Evolutionary conservation across 2,888 invertebrate genomes (phyloP), one percentile per base, ranked within the genome.

Genomic region (Napeogenes inachia): DNA sequence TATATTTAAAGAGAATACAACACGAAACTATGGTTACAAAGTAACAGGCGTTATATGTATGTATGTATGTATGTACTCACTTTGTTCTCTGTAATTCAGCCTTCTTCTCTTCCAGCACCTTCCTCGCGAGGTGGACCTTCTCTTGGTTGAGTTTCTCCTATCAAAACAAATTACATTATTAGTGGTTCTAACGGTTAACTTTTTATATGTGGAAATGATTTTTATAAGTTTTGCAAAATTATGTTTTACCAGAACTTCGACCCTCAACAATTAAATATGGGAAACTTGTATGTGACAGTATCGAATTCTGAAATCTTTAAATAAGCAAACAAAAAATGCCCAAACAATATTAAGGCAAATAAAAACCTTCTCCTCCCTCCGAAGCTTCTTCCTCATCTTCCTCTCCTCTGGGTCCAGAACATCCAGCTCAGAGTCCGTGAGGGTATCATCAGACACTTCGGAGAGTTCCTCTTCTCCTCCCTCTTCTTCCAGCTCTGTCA

Each of bases 61-160:
- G 21, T 21, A 21, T 21, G 21, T 21, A 42, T 45, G 3, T 13
- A 65, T 65, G 54, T 62, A 78, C 90, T 80, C 74, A 94, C 93
- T 94, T 94, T 33, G 96, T 95, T 66, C 93, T 92, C 69, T 94
- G 94, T 30, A 97, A 85, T 81, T 96, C 96, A 0, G 92, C 92
- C 61, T 84, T 87, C 80, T 95, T 93, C 78, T 94, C 94, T 71
- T 93, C 93, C 33, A 93, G 91, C 2, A 92, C 92, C 57, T 93
- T 93, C 50, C 94, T 92, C 38, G 93, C 93, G 57, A 92, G 89
- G 71, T 94, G 93, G 56, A 94, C 94, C 72, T 94, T 93, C 75
- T 93, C 93, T 35, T 90, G 87, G 71, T 91, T 92, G 13, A 92
- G 79, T 69, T 89, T 91, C 74, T 85, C 87, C 90, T 90, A 71